These are phyloP conservation scores for Loris lydekkerianus DNA, from an alignment of 2,797 vertebrate genomes.

Conservation along the genomic window DNA sequence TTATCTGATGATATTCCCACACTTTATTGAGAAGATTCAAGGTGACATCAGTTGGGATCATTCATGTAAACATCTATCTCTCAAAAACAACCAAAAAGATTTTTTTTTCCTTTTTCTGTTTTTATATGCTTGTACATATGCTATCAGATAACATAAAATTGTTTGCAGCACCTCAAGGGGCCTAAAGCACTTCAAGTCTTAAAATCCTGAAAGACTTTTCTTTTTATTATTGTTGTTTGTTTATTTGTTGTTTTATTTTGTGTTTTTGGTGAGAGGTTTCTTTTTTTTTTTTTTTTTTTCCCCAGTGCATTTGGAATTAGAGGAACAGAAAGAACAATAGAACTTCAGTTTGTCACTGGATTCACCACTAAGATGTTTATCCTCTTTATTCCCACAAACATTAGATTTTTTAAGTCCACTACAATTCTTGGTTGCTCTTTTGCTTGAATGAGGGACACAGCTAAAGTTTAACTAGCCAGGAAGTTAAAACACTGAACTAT, in stretches of 20 bases:
- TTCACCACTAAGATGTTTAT: background rate
- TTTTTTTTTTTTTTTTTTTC: background rate
- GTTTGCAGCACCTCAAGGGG: background rate
- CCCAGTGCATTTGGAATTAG: background rate
- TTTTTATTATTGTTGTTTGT: background rate
- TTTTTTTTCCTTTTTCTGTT: background rate
- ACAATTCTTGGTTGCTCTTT: background rate
- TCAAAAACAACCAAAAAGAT: background rate
- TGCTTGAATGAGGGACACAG: accelerated
- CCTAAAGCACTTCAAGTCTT: background rate
- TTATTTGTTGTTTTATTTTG: background rate
- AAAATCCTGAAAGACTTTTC: background rate
- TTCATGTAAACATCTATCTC: background rate
- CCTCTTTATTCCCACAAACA: background rate
- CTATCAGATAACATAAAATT: background rate
- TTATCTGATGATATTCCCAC: background rate
- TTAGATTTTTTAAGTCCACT: background rate
- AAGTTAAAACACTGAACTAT: background rate
- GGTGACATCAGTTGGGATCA: background rate
- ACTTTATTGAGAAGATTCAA: background rate
- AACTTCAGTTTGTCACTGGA: background rate
- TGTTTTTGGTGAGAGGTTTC: background rate
- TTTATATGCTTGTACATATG: background rate
- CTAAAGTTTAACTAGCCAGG: background rate
- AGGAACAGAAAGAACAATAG: background rate